phyloP scores from a whole-genome alignment of 2,888 invertebrate species.

The Drosophila neoperkinsi region DNA sequence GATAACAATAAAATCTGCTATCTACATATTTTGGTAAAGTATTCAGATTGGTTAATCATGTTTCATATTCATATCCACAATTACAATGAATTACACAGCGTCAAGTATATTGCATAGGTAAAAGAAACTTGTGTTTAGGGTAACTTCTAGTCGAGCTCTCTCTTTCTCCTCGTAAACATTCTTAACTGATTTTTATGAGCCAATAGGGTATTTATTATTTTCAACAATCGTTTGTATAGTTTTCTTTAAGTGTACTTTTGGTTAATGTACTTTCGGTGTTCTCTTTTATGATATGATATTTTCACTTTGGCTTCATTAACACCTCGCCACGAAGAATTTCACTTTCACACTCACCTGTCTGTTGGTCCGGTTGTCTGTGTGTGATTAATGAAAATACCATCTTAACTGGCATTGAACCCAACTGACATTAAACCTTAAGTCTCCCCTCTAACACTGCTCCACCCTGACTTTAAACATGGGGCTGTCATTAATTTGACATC shows the following conservation, averaged over 20 bases:
- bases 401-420: constrained; percentile 36
- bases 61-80: not conserved
- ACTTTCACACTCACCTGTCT: constrained; percentile 65
- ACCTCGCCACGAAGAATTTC: constrained; percentile 65
- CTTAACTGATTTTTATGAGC: not conserved
- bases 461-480: constrained; percentile 9
- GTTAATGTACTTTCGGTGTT: constrained; percentile 9
- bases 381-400: constrained; percentile 50
- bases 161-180: not conserved
- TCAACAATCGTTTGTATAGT: not conserved
- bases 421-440: constrained; percentile 49
- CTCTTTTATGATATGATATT: constrained; percentile 47
- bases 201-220: not conserved
- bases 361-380: constrained; percentile 4
- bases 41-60: not conserved
- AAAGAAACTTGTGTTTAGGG: not conserved
- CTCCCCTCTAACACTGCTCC: not conserved
- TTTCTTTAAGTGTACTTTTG: not conserved
- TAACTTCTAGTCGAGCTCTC: not conserved
- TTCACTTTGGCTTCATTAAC: constrained; percentile 73
- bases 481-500: constrained; percentile 56
- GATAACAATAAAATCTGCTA: not conserved
- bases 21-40: not conserved
- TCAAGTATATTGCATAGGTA: not conserved
- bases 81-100: no score